Percentiles rank a stretch among this genome's conserved stretches.
phyloP scores from a whole-genome alignment of 1,140 invertebrate genomes.

The Penaeus japonicus region DNA sequence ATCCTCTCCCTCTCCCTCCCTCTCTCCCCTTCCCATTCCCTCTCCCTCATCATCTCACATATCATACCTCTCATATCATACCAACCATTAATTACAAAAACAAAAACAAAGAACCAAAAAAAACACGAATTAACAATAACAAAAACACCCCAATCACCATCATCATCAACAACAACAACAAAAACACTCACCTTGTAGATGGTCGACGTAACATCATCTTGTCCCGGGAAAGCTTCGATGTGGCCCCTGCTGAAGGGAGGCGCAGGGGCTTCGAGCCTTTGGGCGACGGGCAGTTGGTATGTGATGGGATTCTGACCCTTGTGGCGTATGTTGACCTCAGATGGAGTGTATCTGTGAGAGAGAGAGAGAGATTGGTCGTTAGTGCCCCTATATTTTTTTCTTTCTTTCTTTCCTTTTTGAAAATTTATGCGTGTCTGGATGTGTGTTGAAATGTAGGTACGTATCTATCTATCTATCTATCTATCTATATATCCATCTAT shows the following conservation, averaged over 20 bases:
- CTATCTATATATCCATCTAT: too few species aligned
- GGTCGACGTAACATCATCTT: neutral
- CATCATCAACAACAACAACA: neutral
- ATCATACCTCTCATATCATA: too few species aligned
- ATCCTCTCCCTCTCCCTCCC: too few species aligned
- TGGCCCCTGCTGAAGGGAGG: constrained; percentile 4
- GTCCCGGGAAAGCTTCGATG: constrained; percentile 9
- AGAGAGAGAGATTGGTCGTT: neutral
- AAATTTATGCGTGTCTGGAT: too few species aligned
- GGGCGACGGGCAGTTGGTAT: neutral
- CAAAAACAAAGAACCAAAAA: too few species aligned
- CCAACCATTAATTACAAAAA: too few species aligned
- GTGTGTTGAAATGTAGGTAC: too few species aligned
- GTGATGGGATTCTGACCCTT: constrained; percentile 16
- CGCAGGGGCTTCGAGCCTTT: neutral
- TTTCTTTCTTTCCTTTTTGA: neutral
- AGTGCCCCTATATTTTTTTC: neutral
- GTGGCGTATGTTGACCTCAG: constrained; percentile 22
- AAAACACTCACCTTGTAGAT: neutral
- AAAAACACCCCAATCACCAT: too few species aligned
- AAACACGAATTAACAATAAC: too few species aligned
- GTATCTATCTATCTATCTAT: too few species aligned
- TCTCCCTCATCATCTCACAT: too few species aligned
- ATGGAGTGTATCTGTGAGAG: neutral
- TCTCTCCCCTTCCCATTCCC: too few species aligned